Conservation (phyloP, 2,113 vertebrate species). For the Pipra filicauda region DNA sequence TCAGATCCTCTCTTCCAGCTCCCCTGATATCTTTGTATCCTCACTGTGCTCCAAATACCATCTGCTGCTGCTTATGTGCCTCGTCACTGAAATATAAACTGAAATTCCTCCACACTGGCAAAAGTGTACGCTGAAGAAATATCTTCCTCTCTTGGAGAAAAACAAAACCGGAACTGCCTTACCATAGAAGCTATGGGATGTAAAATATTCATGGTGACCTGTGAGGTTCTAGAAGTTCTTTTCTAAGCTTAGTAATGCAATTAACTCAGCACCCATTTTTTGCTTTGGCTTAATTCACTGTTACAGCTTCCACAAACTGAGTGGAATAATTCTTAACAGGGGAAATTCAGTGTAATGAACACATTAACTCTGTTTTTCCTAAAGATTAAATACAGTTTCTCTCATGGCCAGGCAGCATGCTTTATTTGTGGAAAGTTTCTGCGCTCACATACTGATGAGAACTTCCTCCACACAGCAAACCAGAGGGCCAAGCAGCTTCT, state of each 20-base stretch:
- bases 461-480: not conserved
- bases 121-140: not conserved
- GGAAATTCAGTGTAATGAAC: constrained; percentile 7
- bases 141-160: not conserved
- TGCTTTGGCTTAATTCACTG: not conserved
- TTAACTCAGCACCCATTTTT: not conserved
- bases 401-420: not conserved
- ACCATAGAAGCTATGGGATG: not conserved
- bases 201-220: constrained; percentile 12
- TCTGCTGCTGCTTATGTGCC: constrained; percentile 36
- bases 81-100: constrained; percentile 44
- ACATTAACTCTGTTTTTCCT: not conserved
- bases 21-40: constrained; percentile 33
- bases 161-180: not conserved
- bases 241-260: not conserved
- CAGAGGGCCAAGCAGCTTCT: not conserved
- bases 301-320: not conserved
- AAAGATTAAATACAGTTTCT: not conserved
- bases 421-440: not conserved
- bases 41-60: constrained; percentile 34
- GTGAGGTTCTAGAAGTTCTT: not conserved
- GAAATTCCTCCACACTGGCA: constrained; percentile 15
- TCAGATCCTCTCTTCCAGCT: constrained; percentile 1
- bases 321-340: not conserved
- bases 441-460: not conserved